Evolutionary conservation across 1,140 invertebrate species (phyloP), one percentile per base, ranked within the genome.

Genomic region (Mactra quadrangularis): DNA sequence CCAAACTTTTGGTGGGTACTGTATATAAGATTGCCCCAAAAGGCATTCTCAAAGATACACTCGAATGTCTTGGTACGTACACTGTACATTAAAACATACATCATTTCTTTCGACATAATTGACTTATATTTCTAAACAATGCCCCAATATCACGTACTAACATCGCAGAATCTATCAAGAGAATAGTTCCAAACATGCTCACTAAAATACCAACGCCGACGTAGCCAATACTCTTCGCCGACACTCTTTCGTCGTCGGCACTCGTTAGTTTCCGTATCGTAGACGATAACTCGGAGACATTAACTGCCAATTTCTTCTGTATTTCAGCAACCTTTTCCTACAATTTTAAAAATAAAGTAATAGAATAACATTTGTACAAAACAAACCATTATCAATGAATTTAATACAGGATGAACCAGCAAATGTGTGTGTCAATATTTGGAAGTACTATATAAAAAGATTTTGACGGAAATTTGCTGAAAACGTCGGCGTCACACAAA

Each of bases 231-330:
- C 82, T 77, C 0, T 50, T 29, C 7, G 82, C 82, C 27, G 82
- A 83, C 50, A 60, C 35, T n/a, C 82, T 29, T 19, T 68, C 17
- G 33, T 83, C 82, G 15, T 75, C 52, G 15, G 82, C 82, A 66
- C 82, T 83, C 0, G 82, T 83, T 35, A 76, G 29, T 27, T 70
- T 76, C 13, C 82, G 71, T 3, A 83, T 77, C 0, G 82, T 83
- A 13, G 82, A 68, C 1, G 72, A 76, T 17, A 83, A 52, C n/a
- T 70, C 27, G 2, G 77, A 81, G 1, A 71, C 55, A 29, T 81
- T 81, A 13, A 81, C 77, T 9, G 66, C 29, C 29, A 81, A 29
- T 13, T 35, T 29, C 33, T 52, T 55, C 53, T 81, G 77, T 13
- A 81, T 41, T 33, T 45, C 41, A n/a, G 19, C 50, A 7, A 81